Conservation (phyloP, 2,113 vertebrate species). For the Xiphophorus maculatus region DNA sequence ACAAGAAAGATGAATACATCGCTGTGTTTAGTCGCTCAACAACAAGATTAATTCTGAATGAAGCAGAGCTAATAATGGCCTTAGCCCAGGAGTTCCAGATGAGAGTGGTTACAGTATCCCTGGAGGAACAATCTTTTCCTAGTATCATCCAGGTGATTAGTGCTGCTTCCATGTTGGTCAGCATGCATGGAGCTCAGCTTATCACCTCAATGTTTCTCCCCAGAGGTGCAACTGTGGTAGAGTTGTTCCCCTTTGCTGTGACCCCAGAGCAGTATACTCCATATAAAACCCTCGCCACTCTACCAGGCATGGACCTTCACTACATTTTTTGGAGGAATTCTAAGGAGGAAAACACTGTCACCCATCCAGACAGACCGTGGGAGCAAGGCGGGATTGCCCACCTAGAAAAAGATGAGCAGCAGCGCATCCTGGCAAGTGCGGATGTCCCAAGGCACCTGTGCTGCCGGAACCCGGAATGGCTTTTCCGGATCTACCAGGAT, state of each 20-base stretch:
- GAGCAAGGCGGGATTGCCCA: conserved; percentile 95
- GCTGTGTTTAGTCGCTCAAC: conserved; percentile 92
- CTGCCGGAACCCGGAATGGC: conserved; percentile 97
- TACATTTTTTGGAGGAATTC: conserved; percentile 94
- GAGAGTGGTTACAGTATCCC: conserved; percentile 91
- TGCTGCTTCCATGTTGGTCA: conserved; percentile 90
- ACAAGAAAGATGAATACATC: conserved; percentile 85
- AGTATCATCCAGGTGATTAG: conserved; percentile 88
- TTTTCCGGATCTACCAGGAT: conserved; percentile 98
- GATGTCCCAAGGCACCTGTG: conserved; percentile 94
- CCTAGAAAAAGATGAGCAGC: conserved; percentile 87
- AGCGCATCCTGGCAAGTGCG: conserved; percentile 87
- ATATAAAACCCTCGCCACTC: conserved; percentile 90
- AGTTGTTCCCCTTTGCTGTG: conserved; percentile 94
- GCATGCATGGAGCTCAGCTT: conserved; percentile 97
- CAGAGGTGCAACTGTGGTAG: conserved; percentile 88
- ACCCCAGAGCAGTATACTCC: conserved; percentile 97
- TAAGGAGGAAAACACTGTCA: conserved; percentile 84
- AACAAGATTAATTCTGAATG: conserved; percentile 93
- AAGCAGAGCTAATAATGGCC: conserved; percentile 91
- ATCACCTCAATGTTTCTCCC: conserved; percentile 93
- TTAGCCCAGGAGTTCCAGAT: conserved; percentile 96
- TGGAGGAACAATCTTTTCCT: conserved; percentile 90
- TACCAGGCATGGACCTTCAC: conserved; percentile 96
- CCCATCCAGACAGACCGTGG: conserved; percentile 90